Conservation (phyloP, 2,113 vertebrate genomes). For the Periophthalmus modestus region DNA sequence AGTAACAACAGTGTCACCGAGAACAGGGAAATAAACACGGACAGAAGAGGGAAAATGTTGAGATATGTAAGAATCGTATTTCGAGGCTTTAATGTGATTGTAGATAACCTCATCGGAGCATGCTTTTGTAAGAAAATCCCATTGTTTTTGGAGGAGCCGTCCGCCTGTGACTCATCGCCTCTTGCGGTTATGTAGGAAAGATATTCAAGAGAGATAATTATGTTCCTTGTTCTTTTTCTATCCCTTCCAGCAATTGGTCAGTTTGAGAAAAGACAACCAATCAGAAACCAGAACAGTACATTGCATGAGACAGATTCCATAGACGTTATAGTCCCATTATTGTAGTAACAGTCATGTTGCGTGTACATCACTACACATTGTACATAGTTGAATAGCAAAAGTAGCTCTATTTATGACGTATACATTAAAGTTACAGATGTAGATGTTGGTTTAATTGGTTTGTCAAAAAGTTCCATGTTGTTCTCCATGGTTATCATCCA, state of each 20-base stretch:
- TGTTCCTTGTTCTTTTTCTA: not conserved
- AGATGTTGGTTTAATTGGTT: no score
- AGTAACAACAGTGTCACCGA: slow-evolving; percentile 45
- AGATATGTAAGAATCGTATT: slow-evolving; percentile 1
- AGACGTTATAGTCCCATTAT: not conserved
- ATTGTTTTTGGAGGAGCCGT: not conserved
- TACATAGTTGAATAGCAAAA: no score
- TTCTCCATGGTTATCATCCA: no score
- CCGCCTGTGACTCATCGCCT: not conserved
- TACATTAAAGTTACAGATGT: no score
- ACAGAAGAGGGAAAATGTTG: not conserved
- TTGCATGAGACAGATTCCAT: not conserved
- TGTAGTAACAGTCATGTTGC: no score
- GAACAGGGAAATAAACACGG: not conserved
- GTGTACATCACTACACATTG: no score
- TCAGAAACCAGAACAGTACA: no score
- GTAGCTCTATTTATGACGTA: no score
- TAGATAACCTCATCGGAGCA: not conserved
- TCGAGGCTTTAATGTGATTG: not conserved
- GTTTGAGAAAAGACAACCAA: not conserved
- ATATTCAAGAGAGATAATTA: not conserved
- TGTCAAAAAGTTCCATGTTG: no score
- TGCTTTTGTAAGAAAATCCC: not conserved
- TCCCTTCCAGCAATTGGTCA: not conserved
- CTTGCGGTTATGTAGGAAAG: not conserved